phyloP scores from a whole-genome alignment of 2,888 invertebrate genomes.

The Auanema sp. region DNA sequence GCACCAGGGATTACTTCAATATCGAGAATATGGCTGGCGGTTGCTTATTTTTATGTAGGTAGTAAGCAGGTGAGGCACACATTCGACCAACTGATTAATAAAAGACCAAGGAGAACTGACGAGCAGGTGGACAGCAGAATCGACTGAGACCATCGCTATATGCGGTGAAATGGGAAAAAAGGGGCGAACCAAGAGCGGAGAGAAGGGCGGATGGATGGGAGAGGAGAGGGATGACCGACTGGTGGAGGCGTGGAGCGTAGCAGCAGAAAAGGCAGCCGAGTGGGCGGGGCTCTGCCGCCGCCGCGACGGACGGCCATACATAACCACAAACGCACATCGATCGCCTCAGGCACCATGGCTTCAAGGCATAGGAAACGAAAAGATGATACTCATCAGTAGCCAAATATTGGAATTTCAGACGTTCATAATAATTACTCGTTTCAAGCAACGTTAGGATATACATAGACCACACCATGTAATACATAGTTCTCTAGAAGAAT shows the following conservation, averaged over 20 bases:
- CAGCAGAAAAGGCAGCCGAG: constrained; percentile 32
- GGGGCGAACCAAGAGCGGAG: constrained; percentile 6
- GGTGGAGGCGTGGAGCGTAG: constrained; percentile 36
- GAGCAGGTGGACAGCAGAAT: no score
- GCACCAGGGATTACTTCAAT: no score
- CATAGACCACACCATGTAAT: no score
- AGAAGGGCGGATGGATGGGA: constrained; percentile 9
- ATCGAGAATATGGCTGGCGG: no score
- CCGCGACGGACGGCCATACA: constrained; percentile 33
- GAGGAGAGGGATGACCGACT: constrained; percentile 31
- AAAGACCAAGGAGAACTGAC: no score
- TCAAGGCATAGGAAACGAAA: constrained; percentile 11
- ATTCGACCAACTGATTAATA: neutral
- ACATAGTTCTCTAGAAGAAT: no score
- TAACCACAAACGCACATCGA: constrained; percentile 28
- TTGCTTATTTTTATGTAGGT: no score
- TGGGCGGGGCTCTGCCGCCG: constrained; percentile 29
- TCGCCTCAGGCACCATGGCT: constrained; percentile 20
- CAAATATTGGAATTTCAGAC: no score
- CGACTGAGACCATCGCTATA: no score
- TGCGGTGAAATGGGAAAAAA: neutral
- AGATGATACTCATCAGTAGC: constrained; percentile 6
- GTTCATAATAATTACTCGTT: no score
- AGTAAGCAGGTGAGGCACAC: constrained; percentile 9
- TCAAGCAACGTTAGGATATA: no score